A percentile compares a stretch with the other conserved stretches of the same genome.
Conservation (phyloP, 2,888 invertebrate genomes). For the Criorhina ranunculi region DNA sequence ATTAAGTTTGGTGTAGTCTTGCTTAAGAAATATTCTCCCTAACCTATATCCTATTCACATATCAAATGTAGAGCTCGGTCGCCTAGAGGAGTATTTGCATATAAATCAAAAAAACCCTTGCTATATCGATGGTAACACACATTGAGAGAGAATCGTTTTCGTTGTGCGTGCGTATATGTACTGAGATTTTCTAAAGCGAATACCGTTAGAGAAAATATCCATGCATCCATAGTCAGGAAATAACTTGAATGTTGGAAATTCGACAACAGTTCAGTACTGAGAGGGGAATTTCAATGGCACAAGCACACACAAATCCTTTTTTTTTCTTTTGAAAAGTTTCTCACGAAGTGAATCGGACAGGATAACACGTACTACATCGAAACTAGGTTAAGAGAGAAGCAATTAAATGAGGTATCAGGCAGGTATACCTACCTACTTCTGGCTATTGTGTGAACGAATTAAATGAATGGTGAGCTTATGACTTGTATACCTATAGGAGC, state of each 20-base stretch:
- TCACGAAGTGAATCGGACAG: constrained; percentile 48
- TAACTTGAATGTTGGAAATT: constrained; percentile 52
- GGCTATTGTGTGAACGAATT: constrained; percentile 61
- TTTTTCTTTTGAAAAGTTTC: constrained; percentile 21
- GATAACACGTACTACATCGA: constrained; percentile 34
- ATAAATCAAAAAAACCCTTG: constrained; percentile 73
- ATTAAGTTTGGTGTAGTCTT: constrained; percentile 58
- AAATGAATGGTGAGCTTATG: constrained; percentile 53
- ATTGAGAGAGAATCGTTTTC: constrained; percentile 28
- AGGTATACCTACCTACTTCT: constrained; percentile 34
- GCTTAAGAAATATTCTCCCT: constrained; percentile 53
- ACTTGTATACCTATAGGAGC: constrained; percentile 21
- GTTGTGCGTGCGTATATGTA: constrained; percentile 23
- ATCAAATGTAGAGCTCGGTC: constrained; percentile 19
- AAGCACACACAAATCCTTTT: constrained; percentile 4
- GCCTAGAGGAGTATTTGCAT: constrained; percentile 67
- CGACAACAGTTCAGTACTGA: constrained; percentile 15
- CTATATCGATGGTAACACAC: constrained; percentile 44
- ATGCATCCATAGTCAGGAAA: constrained; percentile 64
- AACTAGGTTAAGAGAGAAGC: constrained; percentile 68
- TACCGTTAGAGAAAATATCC: constrained; percentile 45
- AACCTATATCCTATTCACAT: constrained; percentile 16
- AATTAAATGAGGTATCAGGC: constrained; percentile 64
- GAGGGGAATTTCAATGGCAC: constrained; percentile 1
- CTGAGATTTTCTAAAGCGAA: constrained; percentile 55